Evolutionary conservation across 2,113 vertebrate genomes (phyloP).

Genomic region (Prochilodus magdalenae): DNA sequence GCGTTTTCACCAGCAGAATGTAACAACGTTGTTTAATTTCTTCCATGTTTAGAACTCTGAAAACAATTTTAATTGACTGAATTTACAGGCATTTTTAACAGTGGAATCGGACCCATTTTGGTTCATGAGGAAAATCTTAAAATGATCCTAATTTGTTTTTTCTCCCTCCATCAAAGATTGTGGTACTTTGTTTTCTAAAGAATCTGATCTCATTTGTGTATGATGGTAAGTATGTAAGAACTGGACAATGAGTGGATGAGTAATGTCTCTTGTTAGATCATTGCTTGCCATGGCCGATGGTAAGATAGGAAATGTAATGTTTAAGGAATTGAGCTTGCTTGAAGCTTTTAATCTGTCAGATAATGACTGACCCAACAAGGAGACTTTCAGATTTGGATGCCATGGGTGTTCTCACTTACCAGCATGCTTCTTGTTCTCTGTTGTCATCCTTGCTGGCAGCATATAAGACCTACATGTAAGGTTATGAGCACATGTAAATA

Average conservation of each 20-base stretch:
- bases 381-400: conserved; percentile 2
- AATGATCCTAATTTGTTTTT: background rate
- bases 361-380: conserved; percentile 9
- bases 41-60: conserved; percentile 32
- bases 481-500: conserved; percentile 55
- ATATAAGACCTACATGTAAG: conserved; percentile 28
- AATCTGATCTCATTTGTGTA: conserved; percentile 5
- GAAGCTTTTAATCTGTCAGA: conserved; percentile 39
- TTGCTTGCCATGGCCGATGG: conserved; percentile 2
- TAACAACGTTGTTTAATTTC: conserved; percentile 35
- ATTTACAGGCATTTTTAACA: conserved; percentile 53
- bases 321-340: conserved; percentile 36
- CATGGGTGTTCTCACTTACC: conserved; percentile 16
- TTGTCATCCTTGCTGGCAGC: conserved; percentile 27
- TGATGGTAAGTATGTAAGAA: conserved; percentile 22
- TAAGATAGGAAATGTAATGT: conserved; percentile 17
- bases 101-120: conserved; percentile 20
- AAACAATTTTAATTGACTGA: conserved; percentile 59
- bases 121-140: conserved; percentile 11
- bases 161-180: conserved; percentile 4
- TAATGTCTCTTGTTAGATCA: background rate
- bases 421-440: conserved; percentile 42
- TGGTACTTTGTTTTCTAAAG: conserved; percentile 32
- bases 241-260: background rate
- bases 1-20: conserved; percentile 55